Conservation (phyloP, 2,797 vertebrate genomes). For the Phyllotis vaccarum region DNA sequence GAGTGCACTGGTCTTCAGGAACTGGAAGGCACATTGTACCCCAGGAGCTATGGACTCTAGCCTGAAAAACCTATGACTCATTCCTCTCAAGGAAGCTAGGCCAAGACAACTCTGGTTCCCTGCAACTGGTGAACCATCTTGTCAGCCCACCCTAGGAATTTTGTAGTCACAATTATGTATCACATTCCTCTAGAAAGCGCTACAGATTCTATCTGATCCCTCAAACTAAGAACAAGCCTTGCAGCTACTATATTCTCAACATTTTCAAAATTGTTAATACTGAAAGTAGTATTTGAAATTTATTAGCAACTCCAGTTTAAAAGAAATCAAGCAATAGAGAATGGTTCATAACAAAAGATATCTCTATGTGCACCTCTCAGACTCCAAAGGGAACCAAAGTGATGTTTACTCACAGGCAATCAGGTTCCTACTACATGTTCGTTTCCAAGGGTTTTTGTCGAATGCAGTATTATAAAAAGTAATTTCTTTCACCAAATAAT, state of each 20-base stretch:
- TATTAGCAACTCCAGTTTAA: neutral
- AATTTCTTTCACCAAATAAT: slow-evolving; percentile 3
- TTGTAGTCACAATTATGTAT: slow-evolving; percentile 6
- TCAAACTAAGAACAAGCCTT: slow-evolving; percentile 19
- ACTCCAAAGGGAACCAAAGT: neutral
- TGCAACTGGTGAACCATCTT: neutral
- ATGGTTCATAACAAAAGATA: neutral
- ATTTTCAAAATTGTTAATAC: slow-evolving; percentile 45
- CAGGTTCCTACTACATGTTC: neutral
- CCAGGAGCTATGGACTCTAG: no score
- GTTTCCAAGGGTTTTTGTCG: neutral
- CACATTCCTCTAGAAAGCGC: neutral
- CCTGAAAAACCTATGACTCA: no score
- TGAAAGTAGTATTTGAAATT: slow-evolving; percentile 30
- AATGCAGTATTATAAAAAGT: neutral
- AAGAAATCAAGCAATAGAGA: slow-evolving; percentile 16
- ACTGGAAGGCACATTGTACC: no score
- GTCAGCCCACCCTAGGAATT: neutral
- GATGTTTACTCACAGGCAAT: neutral
- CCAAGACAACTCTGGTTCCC: no score
- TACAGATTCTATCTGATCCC: slow-evolving; percentile 3
- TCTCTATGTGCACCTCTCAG: neutral
- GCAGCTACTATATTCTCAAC: neutral
- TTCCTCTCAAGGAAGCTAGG: no score
- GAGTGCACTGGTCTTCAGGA: no score